Evolutionary conservation across 1,140 invertebrate species (phyloP), one percentile per base, ranked within the genome.

Genomic region (Drosophila oshimai): DNA sequence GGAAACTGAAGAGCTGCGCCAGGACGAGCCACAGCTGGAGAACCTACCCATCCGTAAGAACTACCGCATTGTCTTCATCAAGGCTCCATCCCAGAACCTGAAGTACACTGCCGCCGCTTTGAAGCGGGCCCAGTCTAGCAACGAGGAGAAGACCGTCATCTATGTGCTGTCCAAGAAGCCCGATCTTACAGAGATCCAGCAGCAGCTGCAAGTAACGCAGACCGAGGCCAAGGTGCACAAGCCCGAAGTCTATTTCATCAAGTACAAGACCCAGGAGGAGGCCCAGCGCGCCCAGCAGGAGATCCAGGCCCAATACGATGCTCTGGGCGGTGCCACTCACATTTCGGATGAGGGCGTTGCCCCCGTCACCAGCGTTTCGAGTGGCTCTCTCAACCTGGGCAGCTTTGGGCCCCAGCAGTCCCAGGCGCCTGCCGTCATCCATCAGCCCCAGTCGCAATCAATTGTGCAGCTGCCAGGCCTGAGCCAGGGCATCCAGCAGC

Each of bases 11-110:
- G 90, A 90, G 47, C 39, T 77, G 18, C 31, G 33, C 1, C 67
- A 68, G 24, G 33, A 61, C n/a, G 68, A 65, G 4, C 67, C 71
- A 0, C 80, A 74, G 6, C 28, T 78, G 22, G 89, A 90, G 9
- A 84, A 34, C 24, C 36, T 70, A 10, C 93, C 93, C 6, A 91
- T 95, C 60, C 95, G 95, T 91, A 96, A 96, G 76, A 95, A 96
- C 91, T 96, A 96, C 92, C 95, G 96, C 90, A 96, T 96, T 80
- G 96, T 97, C 80, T 96, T 96, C 93, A 96, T 96, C 90, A 96
- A 96, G 93, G 95, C 96, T 13, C 95, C 96, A 24, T 93, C 94
- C 39, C 93, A 94, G 33, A 93, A 93, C 76, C 93, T 95, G 26
- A 94, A 93, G 67, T 94, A 94, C 2, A 18, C 94, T 92, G 37